Conservation (phyloP, 2,888 invertebrate species). For the Sesamia inferens region DNA sequence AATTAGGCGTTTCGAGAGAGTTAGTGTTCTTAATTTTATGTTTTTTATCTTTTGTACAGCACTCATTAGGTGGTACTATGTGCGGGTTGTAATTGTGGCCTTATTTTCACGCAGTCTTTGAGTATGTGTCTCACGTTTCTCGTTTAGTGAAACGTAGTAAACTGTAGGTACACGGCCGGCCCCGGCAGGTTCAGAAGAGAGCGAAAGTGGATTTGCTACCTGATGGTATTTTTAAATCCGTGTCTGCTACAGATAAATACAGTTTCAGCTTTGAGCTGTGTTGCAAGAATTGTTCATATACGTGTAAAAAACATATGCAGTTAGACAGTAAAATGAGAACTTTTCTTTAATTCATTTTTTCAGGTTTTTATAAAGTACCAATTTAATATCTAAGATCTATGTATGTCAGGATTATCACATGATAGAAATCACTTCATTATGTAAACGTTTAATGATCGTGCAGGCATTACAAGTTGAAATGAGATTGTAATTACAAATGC, state of each 20-base stretch:
- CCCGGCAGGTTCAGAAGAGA: slow-evolving; percentile 71
- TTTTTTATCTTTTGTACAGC: slow-evolving; percentile 39
- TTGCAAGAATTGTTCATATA: neutral
- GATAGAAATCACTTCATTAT: neutral
- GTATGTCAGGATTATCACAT: neutral
- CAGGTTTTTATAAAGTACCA: neutral
- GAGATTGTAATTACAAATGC: slow-evolving; percentile 29
- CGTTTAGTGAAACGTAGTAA: slow-evolving; percentile 63
- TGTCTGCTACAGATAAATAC: slow-evolving; percentile 11
- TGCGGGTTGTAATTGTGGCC: slow-evolving; percentile 46
- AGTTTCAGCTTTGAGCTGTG: slow-evolving; percentile 11
- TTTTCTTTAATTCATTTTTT: neutral
- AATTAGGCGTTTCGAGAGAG: slow-evolving; percentile 65
- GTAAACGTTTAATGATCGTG: slow-evolving; percentile 1
- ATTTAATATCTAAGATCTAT: neutral
- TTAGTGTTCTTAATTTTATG: slow-evolving; percentile 50
- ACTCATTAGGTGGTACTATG: slow-evolving; percentile 53
- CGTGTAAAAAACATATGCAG: neutral
- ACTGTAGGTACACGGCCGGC: slow-evolving; percentile 65
- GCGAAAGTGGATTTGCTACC: slow-evolving; percentile 82
- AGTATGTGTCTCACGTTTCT: slow-evolving; percentile 54
- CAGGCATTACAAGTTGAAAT: slow-evolving; percentile 21
- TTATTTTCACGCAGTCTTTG: slow-evolving; percentile 50
- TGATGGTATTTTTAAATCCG: slow-evolving; percentile 46
- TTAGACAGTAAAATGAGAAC: neutral